Evolutionary conservation across 2,797 vertebrate species (phyloP), one percentile per base, ranked within the genome.

Genomic region (Phrynocephalus guinanensis): DNA sequence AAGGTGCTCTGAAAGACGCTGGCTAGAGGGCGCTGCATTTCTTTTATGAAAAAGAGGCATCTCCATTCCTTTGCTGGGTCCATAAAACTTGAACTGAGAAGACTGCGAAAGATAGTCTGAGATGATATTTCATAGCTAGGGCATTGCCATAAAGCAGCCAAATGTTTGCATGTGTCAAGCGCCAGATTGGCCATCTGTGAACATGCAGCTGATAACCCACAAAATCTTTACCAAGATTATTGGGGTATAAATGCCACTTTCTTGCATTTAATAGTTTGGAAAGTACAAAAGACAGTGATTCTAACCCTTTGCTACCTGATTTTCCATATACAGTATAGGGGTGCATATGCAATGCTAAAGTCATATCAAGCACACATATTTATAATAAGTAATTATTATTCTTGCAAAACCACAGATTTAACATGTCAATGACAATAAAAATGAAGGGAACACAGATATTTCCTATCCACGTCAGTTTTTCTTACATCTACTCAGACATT

Each of bases 1-100:
- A 56, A 89, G 89, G 77, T 93, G 76, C 92, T 94, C 86, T 90
- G 78, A 76, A 93, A 90, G 26, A 30, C 77, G 89, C 89, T 91
- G 63, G 93, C 95, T 95, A 95, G 96, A 95, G 94, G 96, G 95
- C 93, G 92, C 94, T 88, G 90, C 94, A 92, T 93, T 94, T 91
- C 95, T 95, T 95, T 93, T 84, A 63, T 95, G 90, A 91, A 73
- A 86, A 30, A 26, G 6, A 30, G 76, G 81, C 1, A 15, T 85
- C 16, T 70, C 0, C 0, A 82, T 78, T 82, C 50, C 72, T 82
- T 81, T 78, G 15, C 79, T 52, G 13, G 67, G 67, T 87, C 33
- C 80, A 91, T 18, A 68, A 91, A 85, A n/a, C 3, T 30, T 87
- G 88, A 91, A 90, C 91, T n/a, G 77, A 87, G 88, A 87, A 93